phyloP scores from a whole-genome alignment of 2,113 vertebrate species.

The Apeltes quadracus region DNA sequence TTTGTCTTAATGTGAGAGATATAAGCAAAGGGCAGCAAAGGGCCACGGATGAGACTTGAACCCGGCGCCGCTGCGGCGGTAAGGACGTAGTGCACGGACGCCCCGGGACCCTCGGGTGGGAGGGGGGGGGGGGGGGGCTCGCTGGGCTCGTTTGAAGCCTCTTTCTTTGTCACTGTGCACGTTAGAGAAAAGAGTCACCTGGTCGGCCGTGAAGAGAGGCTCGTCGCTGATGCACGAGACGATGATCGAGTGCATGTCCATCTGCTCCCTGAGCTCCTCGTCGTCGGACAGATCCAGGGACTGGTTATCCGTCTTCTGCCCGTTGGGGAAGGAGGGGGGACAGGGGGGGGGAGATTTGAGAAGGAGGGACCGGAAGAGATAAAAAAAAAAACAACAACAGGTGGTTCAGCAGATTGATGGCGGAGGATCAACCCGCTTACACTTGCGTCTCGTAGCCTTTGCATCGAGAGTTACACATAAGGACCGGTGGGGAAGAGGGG shows the following conservation, averaged over 20 bases:
- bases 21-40: too few relatives aligned
- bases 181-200: conserved; percentile 80
- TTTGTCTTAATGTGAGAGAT: too few relatives aligned
- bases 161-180: background rate
- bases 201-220: conserved; percentile 95
- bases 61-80: too few relatives aligned
- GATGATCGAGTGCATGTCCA: conserved; percentile 99
- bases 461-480: rapidly evolving
- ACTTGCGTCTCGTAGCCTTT: background rate
- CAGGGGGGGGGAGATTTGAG: background rate
- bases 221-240: conserved; percentile 93
- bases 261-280: conserved; percentile 94
- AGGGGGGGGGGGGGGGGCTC: too few relatives aligned
- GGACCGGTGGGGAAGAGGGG: background rate
- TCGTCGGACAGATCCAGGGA: conserved; percentile 94
- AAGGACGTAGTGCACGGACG: too few relatives aligned
- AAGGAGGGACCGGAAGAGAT: background rate
- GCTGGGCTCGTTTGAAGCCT: too few relatives aligned
- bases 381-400: conserved; percentile 4
- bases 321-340: background rate
- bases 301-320: conserved; percentile 84
- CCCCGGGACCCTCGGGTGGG: too few relatives aligned
- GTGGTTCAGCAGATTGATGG: conserved; percentile 30
- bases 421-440: conserved; percentile 11
- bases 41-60: too few relatives aligned